Percentiles rank a stretch among this genome's conserved stretches.
Evolutionary conservation across 2,888 invertebrate genomes (phyloP).

Genomic region (Nasonia oneida): DNA sequence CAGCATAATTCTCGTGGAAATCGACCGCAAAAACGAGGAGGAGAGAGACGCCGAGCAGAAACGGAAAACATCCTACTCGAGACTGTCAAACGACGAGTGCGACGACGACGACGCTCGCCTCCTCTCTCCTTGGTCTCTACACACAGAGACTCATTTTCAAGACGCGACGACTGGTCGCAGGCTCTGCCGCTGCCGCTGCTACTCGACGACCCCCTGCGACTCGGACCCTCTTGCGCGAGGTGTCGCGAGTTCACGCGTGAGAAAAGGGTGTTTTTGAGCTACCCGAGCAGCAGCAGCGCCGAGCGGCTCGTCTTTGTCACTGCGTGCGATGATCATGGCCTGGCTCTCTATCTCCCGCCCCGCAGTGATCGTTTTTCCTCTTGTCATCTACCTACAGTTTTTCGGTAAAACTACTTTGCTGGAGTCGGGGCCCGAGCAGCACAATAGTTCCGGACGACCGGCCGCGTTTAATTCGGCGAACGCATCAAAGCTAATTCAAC

Average conservation of each 20-base stretch:
- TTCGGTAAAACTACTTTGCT: too few relatives aligned
- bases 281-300: neutral
- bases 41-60: neutral
- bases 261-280: conserved; percentile 57
- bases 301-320: conserved; percentile 23
- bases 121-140: conserved; percentile 19
- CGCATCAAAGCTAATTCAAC: conserved; percentile 56
- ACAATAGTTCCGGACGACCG: conserved; percentile 3
- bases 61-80: conserved; percentile 25
- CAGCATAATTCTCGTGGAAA: conserved; percentile 36
- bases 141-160: conserved; percentile 39
- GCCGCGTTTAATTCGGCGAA: conserved; percentile 45
- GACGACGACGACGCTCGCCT: conserved; percentile 10
- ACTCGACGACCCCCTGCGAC: conserved; percentile 10
- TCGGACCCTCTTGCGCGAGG: conserved; percentile 39
- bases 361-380: conserved; percentile 32
- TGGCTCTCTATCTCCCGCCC: neutral
- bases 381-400: too few relatives aligned
- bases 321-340: neutral
- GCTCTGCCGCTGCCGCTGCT: neutral
- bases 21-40: conserved; percentile 14
- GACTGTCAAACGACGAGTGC: conserved; percentile 33
- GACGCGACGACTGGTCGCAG: conserved; percentile 45
- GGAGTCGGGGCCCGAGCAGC: too few relatives aligned
- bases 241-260: conserved; percentile 53